Evolutionary conservation across 2,797 vertebrate genomes (phyloP).

Genomic region (Delichon dasypus): DNA sequence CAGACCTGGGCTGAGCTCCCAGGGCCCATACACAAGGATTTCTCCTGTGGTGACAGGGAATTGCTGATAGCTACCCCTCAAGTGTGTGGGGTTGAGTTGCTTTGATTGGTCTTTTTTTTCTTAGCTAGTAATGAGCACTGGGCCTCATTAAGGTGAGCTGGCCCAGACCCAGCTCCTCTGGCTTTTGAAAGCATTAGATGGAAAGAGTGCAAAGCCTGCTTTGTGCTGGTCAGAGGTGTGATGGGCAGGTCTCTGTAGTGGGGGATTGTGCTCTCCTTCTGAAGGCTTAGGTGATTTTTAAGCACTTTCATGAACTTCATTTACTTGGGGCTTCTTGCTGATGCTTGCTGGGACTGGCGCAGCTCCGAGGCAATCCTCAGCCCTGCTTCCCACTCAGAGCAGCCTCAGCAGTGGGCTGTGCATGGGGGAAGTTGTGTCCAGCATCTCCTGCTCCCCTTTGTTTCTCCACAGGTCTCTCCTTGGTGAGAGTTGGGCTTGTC

Average conservation of each 20-base stretch:
- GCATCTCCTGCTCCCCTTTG: neutral
- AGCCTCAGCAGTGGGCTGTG: neutral
- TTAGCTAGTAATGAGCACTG: neutral
- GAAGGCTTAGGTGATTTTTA: neutral
- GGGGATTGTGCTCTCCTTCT: neutral
- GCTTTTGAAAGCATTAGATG: neutral
- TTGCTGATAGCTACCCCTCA: neutral
- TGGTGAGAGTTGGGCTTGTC: neutral
- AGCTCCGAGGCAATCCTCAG: neutral
- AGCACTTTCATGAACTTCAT: neutral
- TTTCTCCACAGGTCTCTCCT: neutral
- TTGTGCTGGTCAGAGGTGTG: neutral
- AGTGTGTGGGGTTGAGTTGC: neutral
- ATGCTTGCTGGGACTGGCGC: accelerated
- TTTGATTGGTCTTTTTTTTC: neutral
- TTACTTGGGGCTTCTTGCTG: neutral
- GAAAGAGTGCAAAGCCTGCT: neutral
- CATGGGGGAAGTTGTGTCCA: accelerated
- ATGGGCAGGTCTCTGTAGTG: neutral
- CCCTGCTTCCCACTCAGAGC: neutral
- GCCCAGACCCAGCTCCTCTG: neutral
- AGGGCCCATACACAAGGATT: neutral
- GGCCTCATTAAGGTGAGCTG: neutral
- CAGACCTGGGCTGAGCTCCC: neutral
- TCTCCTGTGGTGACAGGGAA: neutral